Conservation (phyloP, 2,797 vertebrate species). For the Sebastes minor region DNA sequence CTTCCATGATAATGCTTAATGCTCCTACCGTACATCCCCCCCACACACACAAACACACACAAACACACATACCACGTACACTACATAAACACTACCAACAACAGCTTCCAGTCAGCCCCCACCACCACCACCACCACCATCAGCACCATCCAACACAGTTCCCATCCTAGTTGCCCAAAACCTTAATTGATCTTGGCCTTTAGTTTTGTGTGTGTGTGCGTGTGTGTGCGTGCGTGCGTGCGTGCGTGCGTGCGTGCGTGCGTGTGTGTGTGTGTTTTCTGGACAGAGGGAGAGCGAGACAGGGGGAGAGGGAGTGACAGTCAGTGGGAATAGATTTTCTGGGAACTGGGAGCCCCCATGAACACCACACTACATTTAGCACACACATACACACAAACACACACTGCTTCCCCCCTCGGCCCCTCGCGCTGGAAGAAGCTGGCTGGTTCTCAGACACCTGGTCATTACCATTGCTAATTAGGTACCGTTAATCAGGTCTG, state of each 20-base stretch:
- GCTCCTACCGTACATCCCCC: neutral
- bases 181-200: conserved; percentile 93
- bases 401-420: conserved; percentile 34
- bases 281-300: conserved; percentile 83
- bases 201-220: conserved; percentile 11
- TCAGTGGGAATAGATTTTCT: conserved; percentile 93
- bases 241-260: conserved; percentile 1
- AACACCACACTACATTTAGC: conserved; percentile 51
- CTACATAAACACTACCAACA: conserved; percentile 6
- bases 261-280: conserved; percentile 10
- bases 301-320: conserved; percentile 62
- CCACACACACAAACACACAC: neutral
- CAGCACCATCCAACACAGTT: conserved; percentile 51
- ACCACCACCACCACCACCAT: neutral
- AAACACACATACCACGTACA: neutral
- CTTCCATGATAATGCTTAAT: neutral
- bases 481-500: conserved; percentile 97
- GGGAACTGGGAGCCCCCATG: conserved; percentile 87
- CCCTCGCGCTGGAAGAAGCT: conserved; percentile 93
- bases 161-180: conserved; percentile 81
- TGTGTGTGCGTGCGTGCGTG: conserved; percentile 14
- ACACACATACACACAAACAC: conserved; percentile 10
- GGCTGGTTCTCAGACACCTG: conserved; percentile 98
- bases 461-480: conserved; percentile 99
- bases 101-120: conserved; percentile 32